These are phyloP conservation scores for Tachina grossa DNA, from an alignment of 2,888 invertebrate genomes.

Conservation along the genomic window DNA sequence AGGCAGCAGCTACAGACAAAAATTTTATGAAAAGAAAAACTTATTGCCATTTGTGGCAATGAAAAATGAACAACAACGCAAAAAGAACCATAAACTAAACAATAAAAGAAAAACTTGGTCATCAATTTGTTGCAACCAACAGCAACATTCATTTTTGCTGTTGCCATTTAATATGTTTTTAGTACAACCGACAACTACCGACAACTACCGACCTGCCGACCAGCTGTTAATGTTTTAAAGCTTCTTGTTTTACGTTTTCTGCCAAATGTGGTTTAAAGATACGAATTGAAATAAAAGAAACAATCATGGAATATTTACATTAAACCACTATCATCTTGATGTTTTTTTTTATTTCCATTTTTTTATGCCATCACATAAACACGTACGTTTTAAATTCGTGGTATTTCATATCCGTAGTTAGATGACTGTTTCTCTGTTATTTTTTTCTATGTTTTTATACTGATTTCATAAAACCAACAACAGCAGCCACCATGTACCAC, in stretches of 20 bases:
- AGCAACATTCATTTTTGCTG: constrained; percentile 51
- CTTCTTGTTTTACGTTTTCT: constrained; percentile 69
- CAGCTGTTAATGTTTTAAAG: constrained; percentile 64
- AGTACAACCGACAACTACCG: constrained; percentile 26
- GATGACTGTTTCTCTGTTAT: not conserved
- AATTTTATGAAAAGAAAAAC: constrained; percentile 4
- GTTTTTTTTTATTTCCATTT: constrained; percentile 3
- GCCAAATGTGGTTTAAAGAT: constrained; percentile 55
- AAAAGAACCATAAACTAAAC: constrained; percentile 2
- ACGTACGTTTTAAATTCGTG: constrained; percentile 70
- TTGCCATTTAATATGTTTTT: constrained; percentile 38
- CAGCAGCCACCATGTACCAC: constrained; percentile 43
- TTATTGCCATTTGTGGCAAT: constrained; percentile 67
- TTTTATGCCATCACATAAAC: constrained; percentile 57
- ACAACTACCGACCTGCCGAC: not conserved
- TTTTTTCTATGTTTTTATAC: constrained; percentile 11
- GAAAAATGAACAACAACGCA: constrained; percentile 56
- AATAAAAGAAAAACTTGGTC: constrained; percentile 66
- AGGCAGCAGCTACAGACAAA: constrained; percentile 26
- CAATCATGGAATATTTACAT: constrained; percentile 49
- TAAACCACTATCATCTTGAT: constrained; percentile 24
- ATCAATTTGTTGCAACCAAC: constrained; percentile 67
- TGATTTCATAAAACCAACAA: constrained; percentile 2
- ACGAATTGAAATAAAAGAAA: constrained; percentile 41
- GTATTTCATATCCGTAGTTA: constrained; percentile 63